These are phyloP conservation scores for Erynnis tages DNA, from an alignment of 2,888 invertebrate species.

Conservation along the genomic window DNA sequence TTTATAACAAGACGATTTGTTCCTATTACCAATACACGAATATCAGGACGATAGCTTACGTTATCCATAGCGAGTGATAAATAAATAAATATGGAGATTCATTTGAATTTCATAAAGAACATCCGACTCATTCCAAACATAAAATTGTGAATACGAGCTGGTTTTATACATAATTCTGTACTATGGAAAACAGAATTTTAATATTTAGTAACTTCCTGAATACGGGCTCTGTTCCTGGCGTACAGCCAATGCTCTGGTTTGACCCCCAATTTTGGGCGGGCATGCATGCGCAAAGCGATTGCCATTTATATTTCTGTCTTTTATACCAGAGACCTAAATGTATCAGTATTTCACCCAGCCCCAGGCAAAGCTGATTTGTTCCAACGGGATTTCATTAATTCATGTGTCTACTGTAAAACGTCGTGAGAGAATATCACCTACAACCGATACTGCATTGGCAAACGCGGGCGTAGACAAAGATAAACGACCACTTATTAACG, in stretches of 20 bases:
- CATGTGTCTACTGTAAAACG: too few relatives aligned
- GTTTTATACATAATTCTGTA: not conserved
- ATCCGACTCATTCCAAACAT: not conserved
- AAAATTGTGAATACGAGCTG: not conserved
- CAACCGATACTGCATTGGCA: too few relatives aligned
- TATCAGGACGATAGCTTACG: too few relatives aligned
- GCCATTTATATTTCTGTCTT: conserved; percentile 12
- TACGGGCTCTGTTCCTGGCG: conserved; percentile 16
- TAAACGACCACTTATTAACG: too few relatives aligned
- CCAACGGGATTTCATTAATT: not conserved
- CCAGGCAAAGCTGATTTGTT: not conserved
- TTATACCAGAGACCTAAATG: not conserved
- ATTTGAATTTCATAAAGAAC: too few relatives aligned
- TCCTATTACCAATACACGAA: too few relatives aligned
- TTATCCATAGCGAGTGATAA: too few relatives aligned
- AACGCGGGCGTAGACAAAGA: too few relatives aligned
- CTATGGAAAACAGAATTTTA: conserved; percentile 11
- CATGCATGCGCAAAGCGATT: conserved; percentile 4
- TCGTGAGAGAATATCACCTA: too few relatives aligned
- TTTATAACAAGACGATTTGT: too few relatives aligned
- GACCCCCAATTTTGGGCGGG: conserved; percentile 10
- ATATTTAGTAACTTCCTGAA: conserved; percentile 18
- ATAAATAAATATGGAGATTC: too few relatives aligned
- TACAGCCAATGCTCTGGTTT: conserved; percentile 13
- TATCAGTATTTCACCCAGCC: conserved; percentile 2